phyloP scores from a whole-genome alignment of 2,888 invertebrate genomes.

The Drosophila vallismaia region DNA sequence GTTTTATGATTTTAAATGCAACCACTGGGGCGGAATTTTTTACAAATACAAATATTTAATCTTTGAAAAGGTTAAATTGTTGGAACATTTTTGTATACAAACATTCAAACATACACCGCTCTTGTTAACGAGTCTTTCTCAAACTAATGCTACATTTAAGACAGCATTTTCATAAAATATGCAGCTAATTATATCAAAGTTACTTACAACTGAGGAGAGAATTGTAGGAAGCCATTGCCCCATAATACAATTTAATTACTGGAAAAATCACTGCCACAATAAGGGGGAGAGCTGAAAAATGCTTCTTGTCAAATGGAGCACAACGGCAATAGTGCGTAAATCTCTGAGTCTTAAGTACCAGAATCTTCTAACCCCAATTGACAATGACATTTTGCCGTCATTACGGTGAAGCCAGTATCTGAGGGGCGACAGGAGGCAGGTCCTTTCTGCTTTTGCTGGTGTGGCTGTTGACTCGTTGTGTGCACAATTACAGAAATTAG shows the following conservation, averaged over 20 bases:
- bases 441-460: conserved; percentile 4
- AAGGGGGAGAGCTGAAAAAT: conserved; percentile 2
- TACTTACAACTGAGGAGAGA: conserved; percentile 50
- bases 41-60: background rate
- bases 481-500: conserved; percentile 77
- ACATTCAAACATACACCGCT: too few relatives aligned
- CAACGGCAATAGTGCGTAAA: conserved; percentile 71
- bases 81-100: background rate
- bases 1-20: background rate
- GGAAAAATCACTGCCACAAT: conserved; percentile 66
- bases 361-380: conserved; percentile 61
- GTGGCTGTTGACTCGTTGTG: conserved; percentile 66
- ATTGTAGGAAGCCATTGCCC: conserved; percentile 21
- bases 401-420: conserved; percentile 32
- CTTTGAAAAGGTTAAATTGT: background rate
- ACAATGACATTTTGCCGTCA: conserved; percentile 74
- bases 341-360: conserved; percentile 69
- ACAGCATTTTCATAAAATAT: conserved; percentile 67
- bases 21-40: background rate
- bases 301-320: conserved; percentile 28
- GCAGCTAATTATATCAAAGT: conserved; percentile 74
- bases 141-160: conserved; percentile 9
- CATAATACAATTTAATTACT: conserved; percentile 75
- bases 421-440: background rate
- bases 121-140: conserved; percentile 9